Evolutionary conservation across 2,113 vertebrate species (phyloP), one percentile per base, ranked within the genome.

Genomic region (Potamarius usumacintae): DNA sequence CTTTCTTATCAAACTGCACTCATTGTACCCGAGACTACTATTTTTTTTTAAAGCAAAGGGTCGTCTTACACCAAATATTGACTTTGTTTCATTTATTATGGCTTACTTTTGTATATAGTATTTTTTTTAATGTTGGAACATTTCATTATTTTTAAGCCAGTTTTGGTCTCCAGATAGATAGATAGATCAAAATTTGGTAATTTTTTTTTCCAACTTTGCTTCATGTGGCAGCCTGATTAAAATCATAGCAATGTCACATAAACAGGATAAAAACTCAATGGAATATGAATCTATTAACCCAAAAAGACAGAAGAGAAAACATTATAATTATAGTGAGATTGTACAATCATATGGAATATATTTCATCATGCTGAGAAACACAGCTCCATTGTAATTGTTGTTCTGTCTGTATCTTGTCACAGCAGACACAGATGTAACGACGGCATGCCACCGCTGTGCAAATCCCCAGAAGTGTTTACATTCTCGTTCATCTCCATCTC

Each of bases 401-500:
- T 9, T 78, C 76, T 58, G 60, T 86, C 79, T 83, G 60, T 50
- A 58, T 83, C 72, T 62, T 80, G 11, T 60, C 85, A 79, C 62
- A 80, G 69, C 50, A 83, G 52, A 58, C 25, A 42, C 50, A 77
- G 52, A 83, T 80, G 30, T 58, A 80, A 58, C 4, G 78, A 77
- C 80, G 14, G 60, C 20, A 82, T 65, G 57, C 67, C 72, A 50
- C 60, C 52, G 10, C 74, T 30, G 48, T 22, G 82, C 57, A 62
- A 72, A 60, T 82, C 72, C 67, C 17, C 48, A 82, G 76, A 85
- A 65, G 72, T 89, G 62, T 71, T 84, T 89, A 86, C 34, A 63
- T 77, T 88, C 76, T 78, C 58, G 82, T 84, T 84, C 87, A 74
- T 88, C 87, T 87, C 79, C 85, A 83, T 90, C 62, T 88, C 62